Percentiles rank a stretch among this genome's conserved stretches.
These are phyloP conservation scores for Macroramphosus scolopax DNA, from an alignment of 2,797 vertebrate species.

Conservation along the genomic window DNA sequence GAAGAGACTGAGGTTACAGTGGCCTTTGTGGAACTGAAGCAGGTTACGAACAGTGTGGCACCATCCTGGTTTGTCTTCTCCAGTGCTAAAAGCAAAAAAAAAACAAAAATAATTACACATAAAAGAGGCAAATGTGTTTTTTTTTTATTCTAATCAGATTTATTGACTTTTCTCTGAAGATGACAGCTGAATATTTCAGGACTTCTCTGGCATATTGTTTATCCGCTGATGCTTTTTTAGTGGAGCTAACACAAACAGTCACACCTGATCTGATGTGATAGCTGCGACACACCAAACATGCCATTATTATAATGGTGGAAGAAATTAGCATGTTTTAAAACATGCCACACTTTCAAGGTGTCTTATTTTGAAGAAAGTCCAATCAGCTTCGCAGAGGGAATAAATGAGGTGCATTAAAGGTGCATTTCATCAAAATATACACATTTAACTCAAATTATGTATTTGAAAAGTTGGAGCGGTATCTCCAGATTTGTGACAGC, in stretches of 20 bases:
- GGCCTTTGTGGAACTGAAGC: constrained; percentile 70
- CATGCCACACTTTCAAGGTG: constrained; percentile 43
- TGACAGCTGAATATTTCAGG: constrained; percentile 43
- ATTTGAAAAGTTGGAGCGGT: constrained; percentile 28
- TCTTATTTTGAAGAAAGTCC: constrained; percentile 46
- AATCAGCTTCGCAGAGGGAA: constrained; percentile 43
- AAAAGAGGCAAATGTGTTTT: constrained; percentile 58
- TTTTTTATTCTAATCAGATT: constrained; percentile 52
- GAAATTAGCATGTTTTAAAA: constrained; percentile 42
- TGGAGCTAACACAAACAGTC: constrained; percentile 51
- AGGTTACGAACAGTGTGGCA: constrained; percentile 74
- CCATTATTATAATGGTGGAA: constrained; percentile 47
- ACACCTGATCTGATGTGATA: constrained; percentile 51
- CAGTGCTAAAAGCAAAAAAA: constrained; percentile 68
- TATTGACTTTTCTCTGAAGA: constrained; percentile 44
- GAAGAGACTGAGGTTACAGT: constrained; percentile 51
- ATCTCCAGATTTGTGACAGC: constrained; percentile 28
- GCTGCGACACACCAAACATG: constrained; percentile 59
- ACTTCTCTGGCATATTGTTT: constrained; percentile 53
- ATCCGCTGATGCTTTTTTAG: constrained; percentile 37
- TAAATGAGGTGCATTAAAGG: too few relatives aligned
- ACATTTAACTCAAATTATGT: constrained; percentile 17
- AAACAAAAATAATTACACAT: constrained; percentile 72
- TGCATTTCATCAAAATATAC: constrained; percentile 23
- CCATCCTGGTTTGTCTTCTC: constrained; percentile 78